A percentile compares a stretch with the other conserved stretches of the same genome.
Conservation (phyloP, 1,140 invertebrate genomes). For the Zaprionus ornatus region DNA sequence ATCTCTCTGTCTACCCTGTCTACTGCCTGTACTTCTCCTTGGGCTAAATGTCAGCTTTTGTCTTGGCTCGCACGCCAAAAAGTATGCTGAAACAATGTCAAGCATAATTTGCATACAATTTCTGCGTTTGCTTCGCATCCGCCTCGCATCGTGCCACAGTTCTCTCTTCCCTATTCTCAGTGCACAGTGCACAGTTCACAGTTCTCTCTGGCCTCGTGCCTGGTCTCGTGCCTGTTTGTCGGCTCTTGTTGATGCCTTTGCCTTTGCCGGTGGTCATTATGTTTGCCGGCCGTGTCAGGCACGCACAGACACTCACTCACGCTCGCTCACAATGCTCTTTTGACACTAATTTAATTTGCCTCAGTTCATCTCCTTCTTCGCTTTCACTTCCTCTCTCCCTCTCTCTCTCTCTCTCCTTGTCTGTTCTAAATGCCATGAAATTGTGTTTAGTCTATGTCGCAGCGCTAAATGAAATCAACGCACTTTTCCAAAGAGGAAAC, state of each 20-base stretch:
- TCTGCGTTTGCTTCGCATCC: constrained; percentile 46
- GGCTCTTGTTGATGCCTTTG: constrained; percentile 42
- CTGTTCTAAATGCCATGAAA: constrained; percentile 65
- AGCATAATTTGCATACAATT: constrained; percentile 82
- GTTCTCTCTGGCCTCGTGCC: neutral
- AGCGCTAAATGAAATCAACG: constrained; percentile 19
- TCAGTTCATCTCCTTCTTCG: constrained; percentile 42
- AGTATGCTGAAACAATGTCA: constrained; percentile 81
- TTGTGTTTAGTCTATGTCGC: constrained; percentile 47
- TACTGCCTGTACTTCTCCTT: constrained; percentile 65
- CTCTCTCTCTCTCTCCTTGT: neutral
- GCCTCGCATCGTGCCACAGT: constrained; percentile 3
- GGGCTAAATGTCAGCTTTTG: constrained; percentile 82
- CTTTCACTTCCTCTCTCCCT: neutral
- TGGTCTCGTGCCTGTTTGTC: constrained; percentile 19
- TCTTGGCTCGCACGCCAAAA: constrained; percentile 78
- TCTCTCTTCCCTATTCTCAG: constrained; percentile 3
- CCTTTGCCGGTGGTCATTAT: constrained; percentile 67
- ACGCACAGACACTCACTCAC: constrained; percentile 69
- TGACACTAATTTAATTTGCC: constrained; percentile 80
- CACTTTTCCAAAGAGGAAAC: neutral
- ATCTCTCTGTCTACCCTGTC: constrained; percentile 10
- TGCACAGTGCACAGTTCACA: constrained; percentile 9
- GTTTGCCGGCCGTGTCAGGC: constrained; percentile 76
- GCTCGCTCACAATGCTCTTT: constrained; percentile 68